Base-by-base conservation (phyloP, 2,113 vertebrate genomes). In the Aptenodytes forsteri region DNA sequence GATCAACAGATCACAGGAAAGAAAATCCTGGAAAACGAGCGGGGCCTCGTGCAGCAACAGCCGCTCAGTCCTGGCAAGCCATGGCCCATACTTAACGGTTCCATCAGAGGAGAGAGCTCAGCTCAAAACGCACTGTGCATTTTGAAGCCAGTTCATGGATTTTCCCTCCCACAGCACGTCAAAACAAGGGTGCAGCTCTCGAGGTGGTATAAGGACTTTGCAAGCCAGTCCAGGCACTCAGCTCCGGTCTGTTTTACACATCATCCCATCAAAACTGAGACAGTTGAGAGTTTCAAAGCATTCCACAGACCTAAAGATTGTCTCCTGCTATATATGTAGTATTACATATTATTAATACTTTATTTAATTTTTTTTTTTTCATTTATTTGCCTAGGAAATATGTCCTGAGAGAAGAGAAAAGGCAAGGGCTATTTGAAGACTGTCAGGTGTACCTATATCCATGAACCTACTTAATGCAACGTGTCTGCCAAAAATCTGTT, bases 401-500 rank as follows among this genome's bases (percentile, higher is more conserved):
- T 8, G 7, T 46, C 44, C 59, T 36, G 12, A 50, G 6, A 16
- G 38, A 78, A 46, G 10, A 49, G 11, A 82, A 91, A 54, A 92
- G 11, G 5, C 21, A 79, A 62, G 20, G 8, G 13, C 76, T 83
- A 44, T 42, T 80, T 76, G 26, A 78, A 82, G 73, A 34, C 26
- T 77, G 30, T 78, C 83, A 82, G 65, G 44, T 67, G 52, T 69
- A 92, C 65, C 65, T 82, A 29, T 4, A 76, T 11, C n/a, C 21
- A 34, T 23, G 32, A 91, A 83, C 7, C 13, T 76, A 83, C 49
- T 64, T 88, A 88, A 47, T 40, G 40, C 49, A 95, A 91, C 5
- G 9, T 62, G 62, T 76, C 78, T 77, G 32, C 73, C 49, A 94
- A 96, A 95, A 88, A 93, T 92, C 49, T 92, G 49, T 69, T 90